Evolutionary conservation across 2,797 vertebrate species (phyloP).

Genomic region (Typhlichthys eigenmanni): DNA sequence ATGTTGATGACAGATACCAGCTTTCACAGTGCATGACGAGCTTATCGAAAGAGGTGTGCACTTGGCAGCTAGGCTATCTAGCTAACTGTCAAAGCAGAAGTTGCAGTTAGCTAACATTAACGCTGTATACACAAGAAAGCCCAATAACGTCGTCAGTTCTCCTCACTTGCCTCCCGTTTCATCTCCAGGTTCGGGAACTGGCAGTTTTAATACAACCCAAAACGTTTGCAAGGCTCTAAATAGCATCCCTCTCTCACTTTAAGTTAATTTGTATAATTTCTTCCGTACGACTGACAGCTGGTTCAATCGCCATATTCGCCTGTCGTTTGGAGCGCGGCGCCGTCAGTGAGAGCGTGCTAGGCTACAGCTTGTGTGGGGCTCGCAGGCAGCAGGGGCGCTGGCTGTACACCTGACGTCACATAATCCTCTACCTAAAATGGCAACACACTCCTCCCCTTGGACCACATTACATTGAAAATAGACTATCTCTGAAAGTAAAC

Average conservation of each 20-base stretch:
- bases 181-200: not conserved
- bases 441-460: conserved; percentile 36
- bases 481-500: not conserved
- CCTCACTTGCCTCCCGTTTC: conserved; percentile 16
- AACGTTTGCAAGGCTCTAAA: no score
- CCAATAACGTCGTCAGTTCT: conserved; percentile 33
- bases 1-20: conserved; percentile 19
- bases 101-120: conserved; percentile 9
- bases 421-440: conserved; percentile 35
- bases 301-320: conserved; percentile 55
- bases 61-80: conserved; percentile 3
- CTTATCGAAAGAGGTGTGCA: conserved; percentile 6
- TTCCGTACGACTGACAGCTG: conserved; percentile 24
- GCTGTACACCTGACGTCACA: conserved; percentile 64
- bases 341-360: conserved; percentile 50
- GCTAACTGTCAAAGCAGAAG: not conserved
- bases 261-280: not conserved
- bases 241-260: no score
- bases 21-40: not conserved
- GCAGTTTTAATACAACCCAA: no score
- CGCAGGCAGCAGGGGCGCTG: conserved; percentile 72
- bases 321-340: conserved; percentile 25
- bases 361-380: conserved; percentile 40
- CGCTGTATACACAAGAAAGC: not conserved
- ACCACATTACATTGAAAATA: conserved; percentile 1